phyloP scores from a whole-genome alignment of 2,113 vertebrate species.

The Microcebus murinus region DNA sequence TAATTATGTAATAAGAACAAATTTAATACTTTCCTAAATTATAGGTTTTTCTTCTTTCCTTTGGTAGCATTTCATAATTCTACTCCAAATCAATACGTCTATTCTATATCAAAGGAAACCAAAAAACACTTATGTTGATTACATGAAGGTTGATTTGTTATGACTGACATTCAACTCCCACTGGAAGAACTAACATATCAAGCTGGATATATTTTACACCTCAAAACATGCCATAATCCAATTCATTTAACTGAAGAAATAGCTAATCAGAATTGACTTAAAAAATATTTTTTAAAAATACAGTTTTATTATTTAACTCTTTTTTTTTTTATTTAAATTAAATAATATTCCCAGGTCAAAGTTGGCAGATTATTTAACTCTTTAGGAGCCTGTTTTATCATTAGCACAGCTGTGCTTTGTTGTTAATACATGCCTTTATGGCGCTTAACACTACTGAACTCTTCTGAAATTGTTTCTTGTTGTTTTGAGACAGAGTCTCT shows the following conservation, averaged over 20 bases:
- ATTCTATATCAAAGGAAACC: slow-evolving; percentile 1
- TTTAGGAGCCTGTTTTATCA: neutral
- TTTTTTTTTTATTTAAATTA: too few relatives aligned
- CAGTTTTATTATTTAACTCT: neutral
- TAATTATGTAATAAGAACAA: slow-evolving; percentile 49
- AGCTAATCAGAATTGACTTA: neutral
- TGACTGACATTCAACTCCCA: neutral
- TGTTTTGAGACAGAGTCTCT: too few relatives aligned
- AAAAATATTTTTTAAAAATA: neutral
- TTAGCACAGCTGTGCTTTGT: neutral
- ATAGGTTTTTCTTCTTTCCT: neutral
- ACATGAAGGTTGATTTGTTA: neutral
- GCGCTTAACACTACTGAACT: neutral
- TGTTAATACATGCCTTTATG: neutral
- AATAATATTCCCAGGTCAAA: too few relatives aligned
- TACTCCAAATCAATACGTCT: neutral
- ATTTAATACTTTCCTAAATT: slow-evolving; percentile 19
- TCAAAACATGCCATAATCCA: neutral
- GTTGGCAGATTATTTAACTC: neutral
- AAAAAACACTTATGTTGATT: neutral
- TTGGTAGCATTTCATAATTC: slow-evolving; percentile 47
- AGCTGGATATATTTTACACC: neutral
- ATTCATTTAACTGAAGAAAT: neutral
- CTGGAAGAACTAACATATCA: neutral
- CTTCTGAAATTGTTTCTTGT: neutral